phyloP scores from a whole-genome alignment of 1,140 invertebrate genomes.

The Ceratoteleas bidentatus region DNA sequence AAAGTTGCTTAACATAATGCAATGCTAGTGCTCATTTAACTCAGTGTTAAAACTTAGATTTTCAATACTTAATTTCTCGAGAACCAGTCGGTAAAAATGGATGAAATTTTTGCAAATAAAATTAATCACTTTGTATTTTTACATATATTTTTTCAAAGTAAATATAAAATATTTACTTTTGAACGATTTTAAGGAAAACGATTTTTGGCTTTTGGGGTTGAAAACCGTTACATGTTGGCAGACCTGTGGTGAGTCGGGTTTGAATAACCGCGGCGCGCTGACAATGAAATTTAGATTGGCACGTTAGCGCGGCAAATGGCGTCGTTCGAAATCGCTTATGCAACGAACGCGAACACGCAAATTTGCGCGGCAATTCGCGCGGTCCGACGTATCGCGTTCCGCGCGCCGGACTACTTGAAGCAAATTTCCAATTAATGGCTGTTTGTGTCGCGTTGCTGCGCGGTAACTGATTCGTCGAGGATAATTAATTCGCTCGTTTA shows the following conservation, averaged over 20 bases:
- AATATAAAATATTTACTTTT: no score
- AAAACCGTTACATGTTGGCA: no score
- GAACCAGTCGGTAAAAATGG: no score
- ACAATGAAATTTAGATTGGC: constrained; percentile 68
- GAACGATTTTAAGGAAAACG: no score
- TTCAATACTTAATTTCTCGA: no score
- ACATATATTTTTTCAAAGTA: no score
- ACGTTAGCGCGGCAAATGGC: constrained; percentile 60
- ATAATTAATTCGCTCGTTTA: constrained; percentile 29
- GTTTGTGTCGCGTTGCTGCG: constrained; percentile 18
- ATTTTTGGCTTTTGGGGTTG: no score
- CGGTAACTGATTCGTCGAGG: constrained; percentile 17
- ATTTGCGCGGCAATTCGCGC: constrained; percentile 42
- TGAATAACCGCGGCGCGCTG: constrained; percentile 34
- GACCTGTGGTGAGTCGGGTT: constrained; percentile 1
- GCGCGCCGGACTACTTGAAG: constrained; percentile 22
- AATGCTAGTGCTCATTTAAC: no score
- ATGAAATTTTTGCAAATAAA: no score
- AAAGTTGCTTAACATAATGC: no score
- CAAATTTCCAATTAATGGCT: constrained; percentile 43
- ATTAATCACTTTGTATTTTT: no score
- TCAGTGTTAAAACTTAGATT: no score
- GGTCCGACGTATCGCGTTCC: constrained; percentile 29
- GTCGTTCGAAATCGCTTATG: constrained; percentile 65
- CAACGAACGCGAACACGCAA: constrained; percentile 37